A percentile compares a stretch with the other conserved stretches of the same genome.
Evolutionary conservation across 2,888 invertebrate species (phyloP).

Genomic region (Ichneumoninae sp.): DNA sequence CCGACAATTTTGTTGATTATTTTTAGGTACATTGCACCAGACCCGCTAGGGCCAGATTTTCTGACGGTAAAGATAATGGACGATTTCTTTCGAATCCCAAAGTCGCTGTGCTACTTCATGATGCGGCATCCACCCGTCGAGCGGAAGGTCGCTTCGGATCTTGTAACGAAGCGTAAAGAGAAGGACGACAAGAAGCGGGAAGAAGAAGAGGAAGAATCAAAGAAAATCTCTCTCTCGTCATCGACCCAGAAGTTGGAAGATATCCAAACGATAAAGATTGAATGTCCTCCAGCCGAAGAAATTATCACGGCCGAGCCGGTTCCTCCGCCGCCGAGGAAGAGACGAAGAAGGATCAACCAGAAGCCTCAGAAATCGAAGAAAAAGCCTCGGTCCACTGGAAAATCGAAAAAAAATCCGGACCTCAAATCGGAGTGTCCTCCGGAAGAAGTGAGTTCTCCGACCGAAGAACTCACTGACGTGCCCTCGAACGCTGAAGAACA

Average conservation of each 20-base stretch:
- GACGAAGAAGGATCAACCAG: neutral
- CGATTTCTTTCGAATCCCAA: slow-evolving; percentile 52
- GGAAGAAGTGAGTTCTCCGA: neutral
- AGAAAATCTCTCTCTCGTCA: neutral
- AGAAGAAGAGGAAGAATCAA: neutral
- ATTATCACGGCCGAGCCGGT: neutral
- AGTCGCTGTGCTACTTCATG: slow-evolving; percentile 40
- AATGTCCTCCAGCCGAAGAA: neutral
- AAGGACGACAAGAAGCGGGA: neutral
- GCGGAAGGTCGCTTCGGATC: neutral
- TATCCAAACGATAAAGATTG: neutral
- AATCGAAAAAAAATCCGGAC: neutral
- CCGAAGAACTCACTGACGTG: neutral
- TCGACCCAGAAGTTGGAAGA: slow-evolving; percentile 12
- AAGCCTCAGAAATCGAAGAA: neutral
- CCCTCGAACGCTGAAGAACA: neutral
- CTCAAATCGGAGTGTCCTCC: neutral
- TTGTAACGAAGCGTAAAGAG: neutral
- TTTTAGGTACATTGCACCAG: slow-evolving; percentile 38
- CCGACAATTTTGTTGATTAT: slow-evolving; percentile 41
- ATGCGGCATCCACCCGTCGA: slow-evolving; percentile 25
- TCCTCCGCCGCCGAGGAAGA: neutral
- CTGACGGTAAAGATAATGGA: slow-evolving; percentile 45
- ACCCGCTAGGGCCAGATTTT: slow-evolving; percentile 45
- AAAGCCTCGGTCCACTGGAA: neutral